Percentiles rank a stretch among this genome's conserved stretches.
phyloP scores from a whole-genome alignment of 2,113 vertebrate species.

The Melanocharis versteri region DNA sequence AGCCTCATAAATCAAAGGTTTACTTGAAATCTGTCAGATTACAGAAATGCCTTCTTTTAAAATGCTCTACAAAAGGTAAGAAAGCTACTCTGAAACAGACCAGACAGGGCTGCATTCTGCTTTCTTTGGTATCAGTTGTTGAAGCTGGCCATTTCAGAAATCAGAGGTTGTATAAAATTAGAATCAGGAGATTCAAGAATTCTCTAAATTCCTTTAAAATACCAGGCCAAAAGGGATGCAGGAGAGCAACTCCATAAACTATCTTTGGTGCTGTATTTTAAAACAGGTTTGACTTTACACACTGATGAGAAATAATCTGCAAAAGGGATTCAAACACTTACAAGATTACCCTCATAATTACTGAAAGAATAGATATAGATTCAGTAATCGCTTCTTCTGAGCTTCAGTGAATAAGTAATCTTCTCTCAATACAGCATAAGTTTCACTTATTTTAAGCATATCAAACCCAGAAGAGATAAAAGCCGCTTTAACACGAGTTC shows the following conservation, averaged over 20 bases:
- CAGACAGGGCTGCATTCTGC: not conserved
- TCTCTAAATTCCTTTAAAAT: not conserved
- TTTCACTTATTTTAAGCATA: conserved; percentile 63
- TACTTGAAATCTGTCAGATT: not conserved
- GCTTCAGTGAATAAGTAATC: conserved; percentile 44
- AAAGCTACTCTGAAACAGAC: not conserved
- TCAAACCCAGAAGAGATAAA: conserved; percentile 57
- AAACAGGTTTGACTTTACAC: not conserved
- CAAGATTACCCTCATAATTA: conserved; percentile 33
- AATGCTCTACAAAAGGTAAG: not conserved
- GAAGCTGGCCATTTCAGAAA: not conserved
- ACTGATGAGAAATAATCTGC: not conserved
- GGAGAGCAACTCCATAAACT: not conserved
- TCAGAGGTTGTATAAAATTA: not conserved
- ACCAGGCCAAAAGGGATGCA: not conserved
- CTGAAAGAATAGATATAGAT: not conserved
- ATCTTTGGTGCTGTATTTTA: not conserved
- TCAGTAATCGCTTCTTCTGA: conserved; percentile 46
- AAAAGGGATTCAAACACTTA: conserved; percentile 1
- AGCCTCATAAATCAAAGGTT: not conserved
- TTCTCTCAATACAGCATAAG: conserved; percentile 37
- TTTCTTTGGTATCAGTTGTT: not conserved
- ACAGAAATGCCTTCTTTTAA: not conserved
- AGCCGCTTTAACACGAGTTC: conserved; percentile 23
- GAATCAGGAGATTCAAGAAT: not conserved